Evolutionary conservation across 2,888 invertebrate genomes (phyloP).

Genomic region (Steromphala cineraria): DNA sequence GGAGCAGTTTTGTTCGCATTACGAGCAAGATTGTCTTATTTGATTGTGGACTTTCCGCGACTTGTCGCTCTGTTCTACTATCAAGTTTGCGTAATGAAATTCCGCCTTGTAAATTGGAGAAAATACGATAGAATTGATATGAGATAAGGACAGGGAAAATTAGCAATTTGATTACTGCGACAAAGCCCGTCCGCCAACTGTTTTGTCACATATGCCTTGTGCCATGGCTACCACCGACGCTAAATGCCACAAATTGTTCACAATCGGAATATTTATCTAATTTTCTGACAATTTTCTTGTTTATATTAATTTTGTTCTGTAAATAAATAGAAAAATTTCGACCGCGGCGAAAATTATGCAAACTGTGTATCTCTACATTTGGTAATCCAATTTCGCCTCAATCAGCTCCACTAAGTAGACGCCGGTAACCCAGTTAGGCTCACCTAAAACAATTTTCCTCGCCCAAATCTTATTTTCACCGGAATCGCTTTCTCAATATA

Average conservation of each 20-base stretch:
- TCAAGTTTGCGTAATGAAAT: conserved; percentile 33
- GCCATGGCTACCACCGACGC: conserved; percentile 1
- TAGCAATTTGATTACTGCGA: conserved; percentile 28
- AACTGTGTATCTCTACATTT: conserved; percentile 69
- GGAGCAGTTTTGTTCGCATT: background rate
- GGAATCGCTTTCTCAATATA: conserved; percentile 64
- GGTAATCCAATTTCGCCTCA: conserved; percentile 66
- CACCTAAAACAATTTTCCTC: conserved; percentile 72
- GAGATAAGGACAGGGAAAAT: conserved; percentile 24
- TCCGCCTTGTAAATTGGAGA: conserved; percentile 43
- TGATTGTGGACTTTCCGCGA: conserved; percentile 13
- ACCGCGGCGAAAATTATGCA: conserved; percentile 69
- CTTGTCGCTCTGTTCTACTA: background rate
- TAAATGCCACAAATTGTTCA: conserved; percentile 23
- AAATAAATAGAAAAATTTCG: conserved; percentile 68
- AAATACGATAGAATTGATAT: conserved; percentile 47
- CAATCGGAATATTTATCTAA: conserved; percentile 49
- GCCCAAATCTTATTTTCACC: conserved; percentile 70
- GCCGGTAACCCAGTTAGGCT: conserved; percentile 67
- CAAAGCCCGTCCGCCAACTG: conserved; percentile 18
- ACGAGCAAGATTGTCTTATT: conserved; percentile 2
- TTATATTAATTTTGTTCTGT: conserved; percentile 67
- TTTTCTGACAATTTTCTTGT: conserved; percentile 62
- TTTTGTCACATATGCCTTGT: conserved; percentile 27
- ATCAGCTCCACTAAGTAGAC: conserved; percentile 64